Conservation (phyloP, 1,140 invertebrate genomes). For the Tetragnatha versicolor region DNA sequence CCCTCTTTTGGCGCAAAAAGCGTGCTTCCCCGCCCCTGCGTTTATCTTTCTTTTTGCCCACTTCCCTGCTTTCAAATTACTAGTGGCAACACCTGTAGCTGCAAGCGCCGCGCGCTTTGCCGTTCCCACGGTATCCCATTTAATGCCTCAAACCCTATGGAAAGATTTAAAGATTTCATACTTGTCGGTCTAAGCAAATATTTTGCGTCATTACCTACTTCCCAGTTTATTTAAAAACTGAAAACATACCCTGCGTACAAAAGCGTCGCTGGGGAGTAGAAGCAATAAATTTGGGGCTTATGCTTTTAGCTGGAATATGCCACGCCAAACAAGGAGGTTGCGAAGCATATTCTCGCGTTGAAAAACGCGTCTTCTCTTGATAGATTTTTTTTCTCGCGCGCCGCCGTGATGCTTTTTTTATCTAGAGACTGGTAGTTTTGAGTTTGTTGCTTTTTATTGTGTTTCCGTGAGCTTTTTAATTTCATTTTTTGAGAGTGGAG, state of each 20-base stretch:
- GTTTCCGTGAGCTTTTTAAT: neutral
- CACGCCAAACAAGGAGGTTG: constrained; percentile 18
- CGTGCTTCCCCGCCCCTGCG: neutral
- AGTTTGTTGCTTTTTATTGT: neutral
- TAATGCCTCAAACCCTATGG: constrained; percentile 8
- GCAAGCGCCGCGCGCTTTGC: neutral
- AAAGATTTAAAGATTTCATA: constrained; percentile 28
- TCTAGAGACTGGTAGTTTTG: neutral
- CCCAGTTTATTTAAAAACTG: constrained; percentile 29
- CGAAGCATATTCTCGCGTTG: neutral
- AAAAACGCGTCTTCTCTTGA: neutral
- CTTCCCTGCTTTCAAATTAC: constrained; percentile 25
- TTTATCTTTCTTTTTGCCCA: constrained; percentile 5
- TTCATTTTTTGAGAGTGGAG: neutral
- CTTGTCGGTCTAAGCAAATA: constrained; percentile 33
- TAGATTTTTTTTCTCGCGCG: neutral
- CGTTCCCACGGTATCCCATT: constrained; percentile 27
- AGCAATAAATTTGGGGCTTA: constrained; percentile 41
- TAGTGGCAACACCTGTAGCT: constrained; percentile 28
- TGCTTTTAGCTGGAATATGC: constrained; percentile 36
- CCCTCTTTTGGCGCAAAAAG: too few relatives aligned
- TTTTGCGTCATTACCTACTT: constrained; percentile 41
- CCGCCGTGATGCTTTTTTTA: neutral
- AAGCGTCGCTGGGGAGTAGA: constrained; percentile 1
- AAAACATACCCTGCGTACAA: constrained; percentile 4